Percentiles rank a stretch among this genome's conserved stretches.
phyloP scores from a whole-genome alignment of 2,888 invertebrate genomes.

The Pandemis heparana region DNA sequence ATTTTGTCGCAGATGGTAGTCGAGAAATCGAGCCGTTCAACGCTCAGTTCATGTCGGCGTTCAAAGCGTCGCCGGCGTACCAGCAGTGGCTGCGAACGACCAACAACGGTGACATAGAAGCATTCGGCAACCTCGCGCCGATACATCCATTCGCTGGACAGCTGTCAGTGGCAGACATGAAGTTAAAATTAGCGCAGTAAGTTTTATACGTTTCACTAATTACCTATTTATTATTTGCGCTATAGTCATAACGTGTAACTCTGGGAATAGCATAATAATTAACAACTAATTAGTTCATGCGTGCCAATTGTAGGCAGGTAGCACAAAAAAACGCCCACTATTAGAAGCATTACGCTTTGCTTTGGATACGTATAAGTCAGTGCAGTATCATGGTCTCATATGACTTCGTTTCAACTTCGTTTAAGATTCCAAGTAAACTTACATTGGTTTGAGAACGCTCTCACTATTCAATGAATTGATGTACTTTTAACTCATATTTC shows the following conservation, averaged over 20 bases:
- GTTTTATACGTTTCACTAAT: constrained; percentile 60
- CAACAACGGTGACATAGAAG: constrained; percentile 86
- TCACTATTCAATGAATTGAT: not conserved
- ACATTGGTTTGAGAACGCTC: not conserved
- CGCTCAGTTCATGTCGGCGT: constrained; percentile 92
- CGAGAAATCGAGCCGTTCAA: constrained; percentile 96
- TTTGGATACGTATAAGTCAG: too few species aligned
- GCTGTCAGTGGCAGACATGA: constrained; percentile 97
- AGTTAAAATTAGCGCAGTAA: constrained; percentile 95
- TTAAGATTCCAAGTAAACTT: not conserved
- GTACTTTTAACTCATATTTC: too few species aligned
- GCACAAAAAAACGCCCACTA: too few species aligned
- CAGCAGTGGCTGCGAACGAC: constrained; percentile 91
- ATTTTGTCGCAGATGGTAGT: constrained; percentile 87
- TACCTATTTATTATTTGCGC: not conserved
- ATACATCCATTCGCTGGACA: constrained; percentile 98
- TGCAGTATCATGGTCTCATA: not conserved
- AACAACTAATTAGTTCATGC: too few species aligned
- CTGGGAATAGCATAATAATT: too few species aligned
- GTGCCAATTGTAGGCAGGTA: too few species aligned
- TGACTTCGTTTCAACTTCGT: not conserved
- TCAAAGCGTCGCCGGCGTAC: constrained; percentile 95
- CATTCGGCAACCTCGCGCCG: constrained; percentile 89
- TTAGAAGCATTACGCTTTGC: too few species aligned
- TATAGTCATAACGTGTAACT: not conserved